Base-by-base conservation (phyloP, 2,888 invertebrate genomes). In the Amphipoea oculea region DNA sequence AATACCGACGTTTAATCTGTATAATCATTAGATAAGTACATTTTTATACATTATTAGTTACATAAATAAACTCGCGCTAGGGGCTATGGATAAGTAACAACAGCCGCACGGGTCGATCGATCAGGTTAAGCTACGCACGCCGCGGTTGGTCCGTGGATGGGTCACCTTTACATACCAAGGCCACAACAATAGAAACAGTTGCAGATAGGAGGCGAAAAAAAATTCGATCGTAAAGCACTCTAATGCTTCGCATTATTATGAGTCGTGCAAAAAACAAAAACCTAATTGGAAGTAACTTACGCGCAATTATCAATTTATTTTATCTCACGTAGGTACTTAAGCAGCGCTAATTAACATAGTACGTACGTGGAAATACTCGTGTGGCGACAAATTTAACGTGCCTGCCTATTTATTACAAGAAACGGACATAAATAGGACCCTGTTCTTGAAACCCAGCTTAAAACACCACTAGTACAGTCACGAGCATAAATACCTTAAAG, bases 381-480 rank as follows among this genome's bases (percentile, higher is more conserved):
- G 40, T 42, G 42, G 0, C 9, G 76, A 66, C 76, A 57, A 71
- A 4, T 62, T 63, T 63, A 73, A 45, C 48, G 48, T 60, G 45
- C 4, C 6, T 42, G 51, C 14, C 11, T 54, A 57, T 6, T 9
- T 48, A 36, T 40, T n/a, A 78, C n/a, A 82, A 78, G 40, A 63
- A 82, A 72, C 78, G 71, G 78, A 83, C 3, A 79, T 71, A 29
- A 63, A 73, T 36, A 42, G 11, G 54, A 71, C 36, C 66, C 14
- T 73, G 73, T 67, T 73, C 65, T 79, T 79, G 74, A 79, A 71
- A 83, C 14, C 4, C 23, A 12, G 54, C 23, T 14, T 57, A 62
- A 73, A 79, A 67, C 57, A 83, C n/a, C 51, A 60, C 29, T n/a
- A 57, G 60, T 71, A 71, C 71, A n/a, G 57, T 54, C 54, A 57